A percentile compares a stretch with the other conserved stretches of the same genome.
Evolutionary conservation across 2,888 invertebrate species (phyloP).

Genomic region (Tiliacea aurago): DNA sequence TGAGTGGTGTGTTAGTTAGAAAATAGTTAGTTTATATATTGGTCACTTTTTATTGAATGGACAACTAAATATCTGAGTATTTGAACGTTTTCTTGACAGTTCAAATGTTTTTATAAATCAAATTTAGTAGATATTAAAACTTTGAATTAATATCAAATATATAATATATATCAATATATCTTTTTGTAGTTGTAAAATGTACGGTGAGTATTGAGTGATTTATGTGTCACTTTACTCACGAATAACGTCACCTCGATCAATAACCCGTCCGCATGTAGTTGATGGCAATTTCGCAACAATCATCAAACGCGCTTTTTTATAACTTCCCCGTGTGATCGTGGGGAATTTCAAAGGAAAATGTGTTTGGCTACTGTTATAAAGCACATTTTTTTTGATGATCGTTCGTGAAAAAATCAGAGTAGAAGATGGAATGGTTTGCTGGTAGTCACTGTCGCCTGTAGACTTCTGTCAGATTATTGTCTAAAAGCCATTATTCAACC

Average conservation of each 20-base stretch:
- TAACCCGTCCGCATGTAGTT: not conserved
- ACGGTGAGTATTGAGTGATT: no score
- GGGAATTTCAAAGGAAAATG: not conserved
- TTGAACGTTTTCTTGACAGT: not conserved
- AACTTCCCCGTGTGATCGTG: not conserved
- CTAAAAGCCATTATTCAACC: not conserved
- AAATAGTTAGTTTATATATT: not conserved
- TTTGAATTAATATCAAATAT: not conserved
- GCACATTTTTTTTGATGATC: not conserved
- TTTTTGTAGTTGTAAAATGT: not conserved
- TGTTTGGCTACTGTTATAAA: not conserved
- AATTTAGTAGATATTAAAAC: not conserved
- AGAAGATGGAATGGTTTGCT: not conserved
- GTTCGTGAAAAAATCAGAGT: not conserved
- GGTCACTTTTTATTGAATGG: not conserved
- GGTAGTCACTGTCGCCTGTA: not conserved
- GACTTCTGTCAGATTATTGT: not conserved
- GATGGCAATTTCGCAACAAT: conserved; percentile 12
- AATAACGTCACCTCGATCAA: conserved; percentile 7
- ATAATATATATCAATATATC: no score
- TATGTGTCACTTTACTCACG: no score
- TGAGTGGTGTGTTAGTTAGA: not conserved
- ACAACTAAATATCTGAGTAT: not conserved
- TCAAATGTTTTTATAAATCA: not conserved
- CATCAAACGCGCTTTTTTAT: not conserved